phyloP scores from a whole-genome alignment of 2,888 invertebrate species.

The Rhamnusium bicolor region DNA sequence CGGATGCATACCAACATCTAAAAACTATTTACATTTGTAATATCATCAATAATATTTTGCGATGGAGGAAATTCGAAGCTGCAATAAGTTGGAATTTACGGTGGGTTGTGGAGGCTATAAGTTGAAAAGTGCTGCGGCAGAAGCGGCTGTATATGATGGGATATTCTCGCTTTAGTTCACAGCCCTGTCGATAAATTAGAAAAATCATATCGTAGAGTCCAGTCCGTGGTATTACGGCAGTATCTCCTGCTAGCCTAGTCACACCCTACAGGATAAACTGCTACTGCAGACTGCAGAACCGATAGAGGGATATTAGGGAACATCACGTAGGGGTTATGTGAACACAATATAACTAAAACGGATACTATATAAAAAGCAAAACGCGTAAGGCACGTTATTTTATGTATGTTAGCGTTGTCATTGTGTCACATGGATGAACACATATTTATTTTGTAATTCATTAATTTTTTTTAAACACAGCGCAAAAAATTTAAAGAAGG shows the following conservation, averaged over 20 bases:
- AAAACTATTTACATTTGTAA: background rate
- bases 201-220: constrained; percentile 49
- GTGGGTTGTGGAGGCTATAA: constrained; percentile 38
- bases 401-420: background rate
- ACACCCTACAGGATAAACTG: constrained; percentile 21
- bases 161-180: constrained; percentile 41
- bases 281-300: background rate
- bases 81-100: constrained; percentile 46
- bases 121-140: constrained; percentile 53
- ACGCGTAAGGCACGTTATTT: background rate
- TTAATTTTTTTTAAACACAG: background rate
- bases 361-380: constrained; percentile 15
- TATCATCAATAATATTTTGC: background rate
- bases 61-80: constrained; percentile 1
- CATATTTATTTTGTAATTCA: background rate
- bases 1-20: no score
- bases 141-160: constrained; percentile 52
- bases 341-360: constrained; percentile 35
- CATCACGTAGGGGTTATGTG: constrained; percentile 36
- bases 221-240: constrained; percentile 21
- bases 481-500: background rate
- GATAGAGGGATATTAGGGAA: background rate
- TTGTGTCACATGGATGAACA: background rate
- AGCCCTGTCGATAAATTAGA: constrained; percentile 51
- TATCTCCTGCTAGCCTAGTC: constrained; percentile 28